These are phyloP conservation scores for Heliornis fulica DNA, from an alignment of 2,113 vertebrate species.

Conservation along the genomic window DNA sequence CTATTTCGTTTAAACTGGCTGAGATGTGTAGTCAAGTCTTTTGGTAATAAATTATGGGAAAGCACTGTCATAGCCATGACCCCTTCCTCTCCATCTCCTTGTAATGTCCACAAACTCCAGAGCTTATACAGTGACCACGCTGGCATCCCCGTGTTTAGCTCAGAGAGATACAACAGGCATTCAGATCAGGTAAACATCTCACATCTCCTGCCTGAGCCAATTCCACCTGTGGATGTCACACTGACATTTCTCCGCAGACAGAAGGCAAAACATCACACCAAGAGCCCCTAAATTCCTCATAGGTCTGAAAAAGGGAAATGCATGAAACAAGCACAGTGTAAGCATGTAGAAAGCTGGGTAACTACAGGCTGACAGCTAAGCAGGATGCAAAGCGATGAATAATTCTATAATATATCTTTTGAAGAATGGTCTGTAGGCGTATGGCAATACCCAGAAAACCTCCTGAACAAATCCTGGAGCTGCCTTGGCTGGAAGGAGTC, in stretches of 20 bases:
- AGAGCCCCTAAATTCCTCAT: neutral
- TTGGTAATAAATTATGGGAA: neutral
- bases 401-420: neutral
- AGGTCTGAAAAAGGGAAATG: neutral
- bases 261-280: neutral
- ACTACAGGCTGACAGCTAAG: neutral
- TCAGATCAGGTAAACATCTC: neutral
- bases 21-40: neutral
- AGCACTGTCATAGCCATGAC: fast-evolving
- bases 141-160: neutral
- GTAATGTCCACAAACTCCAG: neutral
- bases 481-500: neutral
- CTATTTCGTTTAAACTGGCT: neutral
- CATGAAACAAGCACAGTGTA: neutral
- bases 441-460: neutral
- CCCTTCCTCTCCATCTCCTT: neutral
- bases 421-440: neutral
- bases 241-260: neutral
- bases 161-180: neutral
- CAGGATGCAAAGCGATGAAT: neutral
- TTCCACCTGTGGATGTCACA: neutral
- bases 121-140: neutral
- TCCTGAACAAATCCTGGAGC: neutral
- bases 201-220: neutral
- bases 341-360: neutral